Conservation (phyloP, 2,888 invertebrate genomes). For the Tipula vernalis region DNA sequence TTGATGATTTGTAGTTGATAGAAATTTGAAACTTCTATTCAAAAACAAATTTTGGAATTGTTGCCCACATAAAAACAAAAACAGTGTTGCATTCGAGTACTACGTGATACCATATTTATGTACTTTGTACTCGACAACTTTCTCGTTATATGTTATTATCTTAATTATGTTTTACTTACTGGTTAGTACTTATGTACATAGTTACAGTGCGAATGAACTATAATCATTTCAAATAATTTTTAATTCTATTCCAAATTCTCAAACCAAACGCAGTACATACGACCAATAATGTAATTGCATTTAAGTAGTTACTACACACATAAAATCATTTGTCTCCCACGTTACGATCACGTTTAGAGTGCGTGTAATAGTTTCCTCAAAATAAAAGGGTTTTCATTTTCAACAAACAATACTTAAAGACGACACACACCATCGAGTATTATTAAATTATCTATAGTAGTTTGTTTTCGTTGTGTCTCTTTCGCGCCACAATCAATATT, state of each 20-base stretch:
- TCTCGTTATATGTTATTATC: background rate
- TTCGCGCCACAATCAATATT: background rate
- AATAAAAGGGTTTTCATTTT: too few species aligned
- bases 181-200: background rate
- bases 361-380: background rate
- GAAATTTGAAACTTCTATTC: background rate
- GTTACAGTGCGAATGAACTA: background rate
- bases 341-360: background rate
- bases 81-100: background rate
- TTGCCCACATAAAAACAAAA: background rate
- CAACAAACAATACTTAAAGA: too few species aligned
- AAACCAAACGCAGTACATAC: background rate
- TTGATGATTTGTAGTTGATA: background rate
- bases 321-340: background rate
- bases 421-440: too few species aligned
- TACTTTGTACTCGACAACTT: background rate
- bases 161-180: background rate
- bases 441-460: background rate
- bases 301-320: background rate
- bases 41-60: background rate
- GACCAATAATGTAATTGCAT: background rate
- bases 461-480: background rate
- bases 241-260: background rate
- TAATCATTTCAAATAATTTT: background rate
- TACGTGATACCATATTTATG: background rate